Evolutionary conservation across 2,888 invertebrate species (phyloP), one percentile per base, ranked within the genome.

Genomic region (Rotaria socialis): DNA sequence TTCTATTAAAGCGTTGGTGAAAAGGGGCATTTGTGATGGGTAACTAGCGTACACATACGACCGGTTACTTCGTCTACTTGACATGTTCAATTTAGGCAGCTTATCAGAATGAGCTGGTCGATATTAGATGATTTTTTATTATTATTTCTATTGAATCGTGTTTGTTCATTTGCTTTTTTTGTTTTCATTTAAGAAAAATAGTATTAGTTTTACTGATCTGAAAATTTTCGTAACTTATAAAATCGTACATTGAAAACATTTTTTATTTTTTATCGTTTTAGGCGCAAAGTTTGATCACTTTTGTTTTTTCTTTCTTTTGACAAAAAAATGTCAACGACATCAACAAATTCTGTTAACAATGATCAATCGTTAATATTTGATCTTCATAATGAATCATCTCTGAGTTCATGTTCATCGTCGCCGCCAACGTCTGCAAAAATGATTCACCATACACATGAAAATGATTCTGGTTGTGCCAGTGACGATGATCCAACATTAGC

Each of bases 1-100:
- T 67, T 67, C 2, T 24, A 67, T 4, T 24, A 67, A 35, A 67
- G 35, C 67, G 35, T 27, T 67, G 35, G 27, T 19, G 67, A 67
- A 67, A 67, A 67, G 67, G 67, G 67, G 67, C 67, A 67, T 67
- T 41, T 19, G 35, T 67, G 27, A 67, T 67, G 67, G 67, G 67
- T 67, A 67, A 67, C 67, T 67, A 11, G 16, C 16, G 67, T 67
- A 67, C 19, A 67, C 35, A 55, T 52, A 55, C 22, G 67, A 16
- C 67, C 35, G 67, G 16, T 27, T 67, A 14, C 35, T 19, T 35
- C 35, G 35, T 67, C 35, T 35, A 35, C 35, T 67, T 35, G 67
- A 67, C 67, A 67, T 35, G 67, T 19, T 67, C 67, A 67, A 67
- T 67, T 35, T 35, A 67, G 35, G 5, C 67, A 41, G 35, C 35